Evolutionary conservation across 2,113 vertebrate species (phyloP).

Genomic region (Bombycilla garrulus): DNA sequence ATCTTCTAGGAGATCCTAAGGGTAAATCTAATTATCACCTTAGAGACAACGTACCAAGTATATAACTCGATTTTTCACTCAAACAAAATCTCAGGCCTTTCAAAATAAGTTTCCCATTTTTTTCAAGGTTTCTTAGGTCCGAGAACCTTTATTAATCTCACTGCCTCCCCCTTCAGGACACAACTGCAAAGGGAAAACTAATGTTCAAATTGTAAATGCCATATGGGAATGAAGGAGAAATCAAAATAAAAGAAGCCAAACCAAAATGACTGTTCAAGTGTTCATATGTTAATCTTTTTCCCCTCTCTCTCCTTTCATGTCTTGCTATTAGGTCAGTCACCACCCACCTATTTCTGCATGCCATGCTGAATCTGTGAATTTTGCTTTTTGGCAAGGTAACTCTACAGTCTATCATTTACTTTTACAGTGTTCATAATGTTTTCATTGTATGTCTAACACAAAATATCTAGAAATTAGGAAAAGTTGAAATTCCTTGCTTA

Average conservation of each 20-base stretch:
- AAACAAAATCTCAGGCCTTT: background rate
- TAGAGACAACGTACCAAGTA: background rate
- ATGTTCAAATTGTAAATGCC: background rate
- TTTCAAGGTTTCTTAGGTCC: background rate
- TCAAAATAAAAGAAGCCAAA: background rate
- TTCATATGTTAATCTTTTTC: background rate
- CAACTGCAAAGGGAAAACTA: background rate
- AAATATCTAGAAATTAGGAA: background rate
- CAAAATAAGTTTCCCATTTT: background rate
- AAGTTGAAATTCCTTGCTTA: background rate
- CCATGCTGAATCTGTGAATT: constrained; percentile 93
- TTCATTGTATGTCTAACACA: background rate
- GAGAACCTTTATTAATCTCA: background rate
- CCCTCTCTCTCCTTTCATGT: background rate
- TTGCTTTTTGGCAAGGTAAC: constrained; percentile 96
- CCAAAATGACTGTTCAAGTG: background rate
- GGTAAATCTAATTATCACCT: background rate
- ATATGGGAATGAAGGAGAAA: background rate
- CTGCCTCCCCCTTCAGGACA: constrained; percentile 57
- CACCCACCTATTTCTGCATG: constrained; percentile 98
- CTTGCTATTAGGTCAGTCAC: constrained; percentile 88
- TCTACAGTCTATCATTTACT: background rate
- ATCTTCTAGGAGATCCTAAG: background rate
- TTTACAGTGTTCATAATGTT: background rate
- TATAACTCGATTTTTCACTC: background rate